Evolutionary conservation across 1,140 invertebrate species (phyloP), one percentile per base, ranked within the genome.

Genomic region (Cephus cinctus): DNA sequence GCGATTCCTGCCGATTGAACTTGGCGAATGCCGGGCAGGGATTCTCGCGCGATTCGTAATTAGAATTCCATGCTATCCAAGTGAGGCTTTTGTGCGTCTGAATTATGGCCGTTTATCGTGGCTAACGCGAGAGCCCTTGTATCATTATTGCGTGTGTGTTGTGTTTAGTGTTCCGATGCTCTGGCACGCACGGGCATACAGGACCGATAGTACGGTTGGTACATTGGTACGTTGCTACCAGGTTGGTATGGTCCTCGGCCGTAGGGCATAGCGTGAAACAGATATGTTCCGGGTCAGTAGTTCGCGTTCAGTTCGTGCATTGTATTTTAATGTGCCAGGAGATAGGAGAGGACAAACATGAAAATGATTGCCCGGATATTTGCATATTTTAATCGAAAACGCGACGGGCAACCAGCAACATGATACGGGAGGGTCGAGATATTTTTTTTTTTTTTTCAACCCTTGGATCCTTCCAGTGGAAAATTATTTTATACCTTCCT

Each of bases 81-180:
- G 62, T 59, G 53, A 47, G n/a, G 53, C 62, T 64, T 41, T 61
- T 62, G 62, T 58, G 54, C 57, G 47, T 60, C 47, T 47, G 57
- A 61, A 61, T 62, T 55, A 54, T 55, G 52, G 42, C 47, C 51
- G 56, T 64, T 64, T 58, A 54, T 64, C 62, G 57, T 61, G 50
- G 34, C 52, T 45, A 52, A 47, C 49, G 42, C 45, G 47, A 54
- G 54, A 52, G 51, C 16, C 11, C 23, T 22, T 16, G 42, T 9
- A 32, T 22, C 11, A 27, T n/a, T n/a, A 30, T 30, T 30, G 8
- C 27, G 21, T 6, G 14, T n/a, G n/a, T n/a, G 9, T 6, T 42
- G 5, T 18, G 16, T 22, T 23, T 27, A 42, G 18, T 30, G 27
- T 44, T 8, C 25, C n/a, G n/a, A n/a, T n/a, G n/a, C n/a, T n/a